Evolutionary conservation across 1,140 invertebrate genomes (phyloP), one percentile per base, ranked within the genome.

Genomic region (Theocolax elegans): DNA sequence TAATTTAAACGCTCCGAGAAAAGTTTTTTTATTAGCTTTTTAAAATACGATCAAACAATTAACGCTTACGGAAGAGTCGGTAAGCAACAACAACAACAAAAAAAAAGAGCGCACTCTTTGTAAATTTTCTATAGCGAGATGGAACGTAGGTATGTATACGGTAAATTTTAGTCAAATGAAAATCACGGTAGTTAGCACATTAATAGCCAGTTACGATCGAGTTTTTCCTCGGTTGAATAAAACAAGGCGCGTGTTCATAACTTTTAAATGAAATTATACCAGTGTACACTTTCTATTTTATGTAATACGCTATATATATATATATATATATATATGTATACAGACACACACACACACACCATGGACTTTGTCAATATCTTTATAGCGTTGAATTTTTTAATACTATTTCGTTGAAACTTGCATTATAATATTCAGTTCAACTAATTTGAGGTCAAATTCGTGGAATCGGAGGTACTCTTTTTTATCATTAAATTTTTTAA

Each of bases 21-120:
- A 27, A 7, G 7, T 38, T 46, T 62, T 69, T 54, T 69, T 63
- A 69, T 56, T 62, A 17, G 48, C 67, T 56, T 69, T 63, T 69
- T 62, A 56, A 69, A 63, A 63, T 69, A 63, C 59, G 59, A 69
- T 69, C 58, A 63, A 69, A 69, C 66, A 68, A 68, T 68, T 60
- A 67, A 42, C 56, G 56, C 66, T 67, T 17, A 23, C 65, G 65
- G 65, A 59, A 59, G 65, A 66, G 35, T n/a, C 7, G 13, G 4
- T 46, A 15, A 46, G 44, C 44, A 15, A 27, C 48, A 23, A 51
- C 17, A 9, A 19, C 17, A 27, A 51, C 17, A 51, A 17, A 51
- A 17, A 51, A 51, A 27, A 19, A 21, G 48, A 7, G 44, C 15
- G 15, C 3, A 3, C 13, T 6, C 44, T n/a, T n/a, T n/a, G 19